These are phyloP conservation scores for Gallinago jamesoni DNA, from an alignment of 2,113 vertebrate species.

Conservation along the genomic window DNA sequence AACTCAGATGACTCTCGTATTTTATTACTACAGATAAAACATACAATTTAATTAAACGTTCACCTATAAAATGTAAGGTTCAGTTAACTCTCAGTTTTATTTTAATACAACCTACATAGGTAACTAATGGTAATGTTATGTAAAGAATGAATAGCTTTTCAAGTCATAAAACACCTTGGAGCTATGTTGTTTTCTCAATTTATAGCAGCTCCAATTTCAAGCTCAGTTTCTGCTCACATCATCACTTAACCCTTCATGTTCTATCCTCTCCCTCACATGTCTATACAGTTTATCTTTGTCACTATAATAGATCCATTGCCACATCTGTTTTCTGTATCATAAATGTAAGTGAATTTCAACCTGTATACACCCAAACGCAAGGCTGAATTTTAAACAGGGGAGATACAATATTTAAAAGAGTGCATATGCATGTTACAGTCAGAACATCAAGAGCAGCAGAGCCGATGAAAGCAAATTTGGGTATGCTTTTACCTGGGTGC, in stretches of 20 bases:
- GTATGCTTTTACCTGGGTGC: not conserved
- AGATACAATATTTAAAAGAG: not conserved
- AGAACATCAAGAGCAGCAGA: not conserved
- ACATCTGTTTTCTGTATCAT: not conserved
- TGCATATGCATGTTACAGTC: not conserved
- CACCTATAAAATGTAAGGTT: constrained; percentile 29
- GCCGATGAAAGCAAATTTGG: not conserved
- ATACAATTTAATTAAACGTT: constrained; percentile 23
- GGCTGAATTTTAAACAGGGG: not conserved
- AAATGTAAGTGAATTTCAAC: not conserved
- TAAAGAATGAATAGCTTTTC: constrained; percentile 26
- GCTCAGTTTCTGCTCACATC: not conserved
- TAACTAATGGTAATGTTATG: constrained; percentile 16
- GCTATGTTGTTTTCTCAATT: not conserved
- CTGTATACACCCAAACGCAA: not conserved
- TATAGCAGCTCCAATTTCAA: not conserved
- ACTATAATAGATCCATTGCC: not conserved
- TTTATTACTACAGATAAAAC: constrained; percentile 50
- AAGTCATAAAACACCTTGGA: constrained; percentile 9
- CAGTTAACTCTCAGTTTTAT: constrained; percentile 18
- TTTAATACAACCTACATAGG: constrained; percentile 20
- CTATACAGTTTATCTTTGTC: not conserved
- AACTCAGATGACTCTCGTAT: not conserved
- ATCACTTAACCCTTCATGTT: constrained; percentile 9
- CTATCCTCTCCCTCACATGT: not conserved